Evolutionary conservation across 1,140 invertebrate genomes (phyloP).

Genomic region (Andrena cerasifolii): DNA sequence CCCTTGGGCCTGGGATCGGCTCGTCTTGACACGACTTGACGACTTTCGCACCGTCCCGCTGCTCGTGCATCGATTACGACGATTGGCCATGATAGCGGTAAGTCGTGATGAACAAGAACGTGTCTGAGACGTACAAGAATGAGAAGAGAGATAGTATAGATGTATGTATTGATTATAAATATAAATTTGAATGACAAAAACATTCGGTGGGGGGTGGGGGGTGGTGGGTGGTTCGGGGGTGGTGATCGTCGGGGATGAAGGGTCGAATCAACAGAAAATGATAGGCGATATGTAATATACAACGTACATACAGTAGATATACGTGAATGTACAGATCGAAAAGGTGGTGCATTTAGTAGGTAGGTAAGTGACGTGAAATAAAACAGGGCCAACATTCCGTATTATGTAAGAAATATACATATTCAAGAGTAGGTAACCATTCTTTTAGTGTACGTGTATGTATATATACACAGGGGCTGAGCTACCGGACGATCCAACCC

Average conservation of each 20-base stretch:
- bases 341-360: conserved; percentile 6
- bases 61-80: conserved; percentile 71
- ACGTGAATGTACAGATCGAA: conserved; percentile 13
- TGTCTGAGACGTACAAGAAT: conserved; percentile 71
- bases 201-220: conserved; percentile 67
- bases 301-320: background rate
- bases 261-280: conserved; percentile 41
- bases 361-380: conserved; percentile 17
- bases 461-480: conserved; percentile 18
- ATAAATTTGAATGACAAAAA: conserved; percentile 57
- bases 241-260: conserved; percentile 55
- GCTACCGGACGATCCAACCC: background rate
- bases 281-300: background rate
- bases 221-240: no score
- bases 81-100: conserved; percentile 69
- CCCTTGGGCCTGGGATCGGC: conserved; percentile 66
- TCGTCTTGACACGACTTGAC: conserved; percentile 68
- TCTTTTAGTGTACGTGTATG: conserved; percentile 26
- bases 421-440: conserved; percentile 34
- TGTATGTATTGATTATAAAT: conserved; percentile 22
- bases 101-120: conserved; percentile 70
- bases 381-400: conserved; percentile 47
- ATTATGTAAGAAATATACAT: conserved; percentile 56
- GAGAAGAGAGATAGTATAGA: conserved; percentile 62
- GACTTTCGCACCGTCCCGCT: conserved; percentile 70